Conservation (phyloP, 2,797 vertebrate species). For the Sciurus vulgaris region DNA sequence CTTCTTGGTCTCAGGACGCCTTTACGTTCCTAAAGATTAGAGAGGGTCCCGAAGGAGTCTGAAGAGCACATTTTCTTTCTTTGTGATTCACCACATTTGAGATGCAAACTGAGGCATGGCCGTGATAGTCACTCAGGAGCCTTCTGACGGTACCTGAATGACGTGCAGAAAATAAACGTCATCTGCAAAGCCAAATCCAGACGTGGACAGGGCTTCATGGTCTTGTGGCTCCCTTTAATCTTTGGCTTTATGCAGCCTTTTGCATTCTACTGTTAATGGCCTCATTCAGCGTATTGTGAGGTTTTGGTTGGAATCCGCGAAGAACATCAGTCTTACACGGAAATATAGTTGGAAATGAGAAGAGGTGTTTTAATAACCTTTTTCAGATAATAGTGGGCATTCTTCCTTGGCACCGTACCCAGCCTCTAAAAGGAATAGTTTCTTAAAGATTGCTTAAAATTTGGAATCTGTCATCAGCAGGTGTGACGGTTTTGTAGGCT, state of each 20-base stretch:
- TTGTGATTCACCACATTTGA: neutral
- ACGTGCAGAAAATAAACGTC: neutral
- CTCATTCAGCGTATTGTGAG: fast-evolving
- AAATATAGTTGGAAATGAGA: fast-evolving
- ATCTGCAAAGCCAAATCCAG: neutral
- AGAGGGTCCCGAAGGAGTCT: neutral
- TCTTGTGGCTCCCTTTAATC: neutral
- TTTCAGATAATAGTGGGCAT: neutral
- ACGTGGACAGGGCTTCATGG: fast-evolving
- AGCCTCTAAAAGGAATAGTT: neutral
- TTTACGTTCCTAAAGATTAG: too few species aligned
- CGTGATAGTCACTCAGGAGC: neutral
- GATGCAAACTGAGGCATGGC: neutral
- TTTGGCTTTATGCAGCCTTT: fast-evolving
- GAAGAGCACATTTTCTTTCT: too few species aligned
- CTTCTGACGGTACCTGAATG: neutral
- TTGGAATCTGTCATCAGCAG: neutral
- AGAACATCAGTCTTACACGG: neutral
- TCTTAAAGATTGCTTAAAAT: neutral
- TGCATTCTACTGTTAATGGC: fast-evolving
- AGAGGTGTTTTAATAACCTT: neutral
- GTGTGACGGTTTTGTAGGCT: too few species aligned
- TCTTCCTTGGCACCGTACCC: neutral
- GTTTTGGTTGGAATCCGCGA: neutral
- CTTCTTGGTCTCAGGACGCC: fast-evolving